A percentile compares a stretch with the other conserved stretches of the same genome.
Evolutionary conservation across 2,113 vertebrate genomes (phyloP).

Genomic region (Antechinus flavipes): DNA sequence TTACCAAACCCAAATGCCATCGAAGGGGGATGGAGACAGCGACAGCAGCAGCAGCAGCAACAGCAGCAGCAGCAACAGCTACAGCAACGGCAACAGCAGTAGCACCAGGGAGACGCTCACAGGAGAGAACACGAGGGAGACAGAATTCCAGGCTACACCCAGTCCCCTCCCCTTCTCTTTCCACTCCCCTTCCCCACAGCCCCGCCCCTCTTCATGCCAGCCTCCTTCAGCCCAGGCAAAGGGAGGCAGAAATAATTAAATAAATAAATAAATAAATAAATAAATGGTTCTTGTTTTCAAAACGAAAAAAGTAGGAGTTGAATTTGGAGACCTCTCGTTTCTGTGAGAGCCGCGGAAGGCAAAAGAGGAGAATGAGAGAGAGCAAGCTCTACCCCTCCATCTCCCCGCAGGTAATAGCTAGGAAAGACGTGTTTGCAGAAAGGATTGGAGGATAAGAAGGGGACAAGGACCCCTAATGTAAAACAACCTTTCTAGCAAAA

Average conservation of each 20-base stretch:
- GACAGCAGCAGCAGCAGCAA: not conserved
- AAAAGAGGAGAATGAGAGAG: not conserved
- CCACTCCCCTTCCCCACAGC: not conserved
- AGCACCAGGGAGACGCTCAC: not conserved
- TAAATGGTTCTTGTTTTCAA: not conserved
- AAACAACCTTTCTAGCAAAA: not conserved
- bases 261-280: not conserved
- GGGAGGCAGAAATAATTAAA: not conserved
- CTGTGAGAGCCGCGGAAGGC: not conserved
- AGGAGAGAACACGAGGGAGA: not conserved
- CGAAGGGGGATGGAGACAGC: not conserved
- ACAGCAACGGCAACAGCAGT: not conserved
- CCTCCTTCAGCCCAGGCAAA: not conserved
- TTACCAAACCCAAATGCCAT: slow-evolving; percentile 4
- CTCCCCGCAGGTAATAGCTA: not conserved
- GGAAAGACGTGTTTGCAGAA: not conserved
- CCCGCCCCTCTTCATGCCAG: not conserved
- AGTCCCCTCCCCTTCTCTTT: not conserved
- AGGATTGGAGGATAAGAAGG: not conserved
- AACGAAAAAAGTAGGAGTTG: not conserved
- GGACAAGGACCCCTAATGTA: not conserved
- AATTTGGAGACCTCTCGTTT: not conserved
- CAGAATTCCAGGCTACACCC: not conserved
- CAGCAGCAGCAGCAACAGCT: not conserved
- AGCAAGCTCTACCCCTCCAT: not conserved